These are phyloP conservation scores for Macaria liturata DNA, from an alignment of 2,888 invertebrate genomes.

Conservation along the genomic window DNA sequence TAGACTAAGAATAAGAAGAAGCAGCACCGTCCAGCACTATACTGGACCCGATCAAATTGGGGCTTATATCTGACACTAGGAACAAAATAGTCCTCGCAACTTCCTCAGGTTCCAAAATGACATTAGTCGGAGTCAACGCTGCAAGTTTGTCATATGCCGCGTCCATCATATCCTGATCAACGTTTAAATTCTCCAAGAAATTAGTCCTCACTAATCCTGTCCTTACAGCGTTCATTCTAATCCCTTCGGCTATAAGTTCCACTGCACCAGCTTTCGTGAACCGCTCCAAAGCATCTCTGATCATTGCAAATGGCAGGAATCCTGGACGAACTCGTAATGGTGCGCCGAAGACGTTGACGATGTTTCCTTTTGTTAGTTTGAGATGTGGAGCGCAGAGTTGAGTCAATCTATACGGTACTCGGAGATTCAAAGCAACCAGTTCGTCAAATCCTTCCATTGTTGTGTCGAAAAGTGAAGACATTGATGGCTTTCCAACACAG, in stretches of 20 bases:
- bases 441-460: conserved; percentile 59
- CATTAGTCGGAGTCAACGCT: conserved; percentile 47
- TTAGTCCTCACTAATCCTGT: conserved; percentile 62
- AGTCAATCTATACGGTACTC: conserved; percentile 59
- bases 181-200: conserved; percentile 54
- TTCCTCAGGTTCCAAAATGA: conserved; percentile 59
- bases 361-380: conserved; percentile 55
- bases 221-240: conserved; percentile 64
- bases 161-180: conserved; percentile 51
- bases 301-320: conserved; percentile 54
- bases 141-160: conserved; percentile 49
- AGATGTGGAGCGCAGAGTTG: conserved; percentile 56
- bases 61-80: conserved; percentile 53
- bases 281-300: conserved; percentile 54
- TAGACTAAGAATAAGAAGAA: conserved; percentile 36
- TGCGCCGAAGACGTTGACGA: conserved; percentile 58
- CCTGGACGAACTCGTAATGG: conserved; percentile 55
- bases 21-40: conserved; percentile 56
- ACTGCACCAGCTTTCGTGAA: conserved; percentile 59
- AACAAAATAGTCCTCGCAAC: conserved; percentile 60
- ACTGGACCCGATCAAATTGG: conserved; percentile 52
- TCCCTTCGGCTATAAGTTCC: conserved; percentile 57
- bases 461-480: conserved; percentile 57
- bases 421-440: conserved; percentile 52
- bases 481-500: conserved; percentile 54